These are phyloP conservation scores for Pandemis corylana DNA, from an alignment of 2,888 invertebrate species.

Conservation along the genomic window DNA sequence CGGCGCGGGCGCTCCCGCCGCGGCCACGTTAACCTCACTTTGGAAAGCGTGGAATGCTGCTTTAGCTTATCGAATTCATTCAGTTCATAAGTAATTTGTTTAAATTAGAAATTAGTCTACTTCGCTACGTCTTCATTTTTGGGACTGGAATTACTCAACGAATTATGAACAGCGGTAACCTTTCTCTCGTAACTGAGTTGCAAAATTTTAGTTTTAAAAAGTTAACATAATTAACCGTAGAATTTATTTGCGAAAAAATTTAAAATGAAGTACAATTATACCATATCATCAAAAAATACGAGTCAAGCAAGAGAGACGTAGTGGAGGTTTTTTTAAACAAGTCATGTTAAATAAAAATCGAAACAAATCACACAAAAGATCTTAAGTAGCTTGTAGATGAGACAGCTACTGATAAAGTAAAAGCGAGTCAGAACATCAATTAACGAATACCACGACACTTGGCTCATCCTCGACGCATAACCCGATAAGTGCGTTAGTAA, in stretches of 20 bases:
- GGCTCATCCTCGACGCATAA: conserved; percentile 58
- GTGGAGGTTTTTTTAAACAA: background rate
- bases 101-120: conserved; percentile 40
- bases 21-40: conserved; percentile 32
- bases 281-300: background rate
- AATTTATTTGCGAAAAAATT: background rate
- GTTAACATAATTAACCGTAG: background rate
- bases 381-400: conserved; percentile 9
- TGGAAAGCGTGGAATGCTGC: conserved; percentile 46
- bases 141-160: conserved; percentile 23
- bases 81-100: conserved; percentile 42
- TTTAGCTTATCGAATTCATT: conserved; percentile 41
- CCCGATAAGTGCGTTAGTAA: conserved; percentile 44
- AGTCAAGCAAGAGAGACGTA: background rate
- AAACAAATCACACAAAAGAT: conserved; percentile 18
- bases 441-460: conserved; percentile 74
- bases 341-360: background rate
- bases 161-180: conserved; percentile 25
- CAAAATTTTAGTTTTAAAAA: conserved; percentile 7
- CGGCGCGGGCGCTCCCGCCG: conserved; percentile 20
- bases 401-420: conserved; percentile 58
- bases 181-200: conserved; percentile 20
- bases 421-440: conserved; percentile 66
- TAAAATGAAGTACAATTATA: background rate
- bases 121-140: conserved; percentile 36